Percentiles rank a stretch among this genome's conserved stretches.
Evolutionary conservation across 92 coral and sea anemone genomes (phyloP).

Genomic region (Porites rus): DNA sequence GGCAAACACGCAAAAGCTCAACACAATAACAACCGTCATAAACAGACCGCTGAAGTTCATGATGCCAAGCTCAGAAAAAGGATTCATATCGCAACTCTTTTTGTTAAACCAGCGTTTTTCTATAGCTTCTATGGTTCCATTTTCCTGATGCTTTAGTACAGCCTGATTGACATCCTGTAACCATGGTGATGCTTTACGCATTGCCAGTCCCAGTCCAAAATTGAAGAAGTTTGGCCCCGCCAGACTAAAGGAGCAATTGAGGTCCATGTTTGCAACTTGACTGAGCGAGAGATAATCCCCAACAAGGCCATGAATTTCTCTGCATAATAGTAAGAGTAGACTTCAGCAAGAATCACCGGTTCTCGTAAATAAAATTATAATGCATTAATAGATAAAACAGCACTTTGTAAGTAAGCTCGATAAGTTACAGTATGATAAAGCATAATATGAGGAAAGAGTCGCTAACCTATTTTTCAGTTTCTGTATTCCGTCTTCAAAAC

Average conservation of each 20-base stretch:
- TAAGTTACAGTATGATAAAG: no score
- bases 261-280: constrained; percentile 56
- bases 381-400: no score
- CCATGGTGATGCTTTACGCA: constrained; percentile 81
- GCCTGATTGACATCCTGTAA: constrained; percentile 60
- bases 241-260: constrained; percentile 61
- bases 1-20: constrained; percentile 60
- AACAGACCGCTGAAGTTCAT: constrained; percentile 75
- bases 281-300: constrained; percentile 79
- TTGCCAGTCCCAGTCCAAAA: constrained; percentile 75
- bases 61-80: constrained; percentile 28
- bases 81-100: constrained; percentile 30
- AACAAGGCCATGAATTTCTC: constrained; percentile 79
- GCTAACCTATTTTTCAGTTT: constrained; percentile 75
- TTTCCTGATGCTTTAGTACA: constrained; percentile 73
- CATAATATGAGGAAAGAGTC: no score
- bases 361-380: no score
- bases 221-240: constrained; percentile 67
- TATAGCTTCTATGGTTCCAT: constrained; percentile 55
- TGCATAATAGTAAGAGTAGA: background rate
- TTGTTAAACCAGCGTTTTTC: constrained; percentile 56
- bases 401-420: no score
- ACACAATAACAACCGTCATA: constrained; percentile 52
- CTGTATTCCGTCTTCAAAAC: constrained; percentile 61
- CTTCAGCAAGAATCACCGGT: no score